phyloP scores from a whole-genome alignment of 2,113 vertebrate species.

The Gavialis gangeticus region DNA sequence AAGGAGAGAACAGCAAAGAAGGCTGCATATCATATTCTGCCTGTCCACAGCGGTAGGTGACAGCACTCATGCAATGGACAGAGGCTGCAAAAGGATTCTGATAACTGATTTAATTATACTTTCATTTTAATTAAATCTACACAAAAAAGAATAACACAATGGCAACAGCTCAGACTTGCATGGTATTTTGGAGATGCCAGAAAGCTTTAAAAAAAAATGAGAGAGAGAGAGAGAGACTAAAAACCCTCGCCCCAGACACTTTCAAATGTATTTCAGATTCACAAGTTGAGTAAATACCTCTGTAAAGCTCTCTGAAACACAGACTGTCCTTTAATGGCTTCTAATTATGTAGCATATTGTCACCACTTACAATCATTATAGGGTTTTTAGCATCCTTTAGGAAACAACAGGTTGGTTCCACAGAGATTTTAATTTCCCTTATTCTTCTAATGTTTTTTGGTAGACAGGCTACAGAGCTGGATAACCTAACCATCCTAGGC shows the following conservation, averaged over 20 bases:
- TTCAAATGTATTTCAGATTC: background rate
- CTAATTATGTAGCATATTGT: background rate
- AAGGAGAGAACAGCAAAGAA: background rate
- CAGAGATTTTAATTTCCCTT: background rate
- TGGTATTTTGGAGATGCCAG: background rate
- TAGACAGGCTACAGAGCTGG: background rate
- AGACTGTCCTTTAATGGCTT: rapidly evolving
- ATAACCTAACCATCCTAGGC: conserved; percentile 19
- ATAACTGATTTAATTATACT: conserved; percentile 28
- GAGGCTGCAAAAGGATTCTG: conserved; percentile 24
- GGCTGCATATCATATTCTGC: background rate
- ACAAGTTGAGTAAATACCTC: conserved; percentile 1
- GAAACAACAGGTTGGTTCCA: background rate
- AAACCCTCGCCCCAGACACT: background rate
- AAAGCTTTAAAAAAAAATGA: background rate
- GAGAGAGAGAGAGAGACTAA: background rate
- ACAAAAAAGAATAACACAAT: background rate
- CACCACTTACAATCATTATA: background rate
- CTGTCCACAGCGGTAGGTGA: background rate
- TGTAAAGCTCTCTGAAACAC: background rate
- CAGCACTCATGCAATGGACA: background rate
- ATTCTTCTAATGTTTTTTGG: background rate
- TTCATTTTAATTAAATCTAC: conserved; percentile 53
- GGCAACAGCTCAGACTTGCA: background rate
- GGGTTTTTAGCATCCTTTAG: background rate